Evolutionary conservation across 2,888 invertebrate genomes (phyloP).

Genomic region (Lepidonotus clava): DNA sequence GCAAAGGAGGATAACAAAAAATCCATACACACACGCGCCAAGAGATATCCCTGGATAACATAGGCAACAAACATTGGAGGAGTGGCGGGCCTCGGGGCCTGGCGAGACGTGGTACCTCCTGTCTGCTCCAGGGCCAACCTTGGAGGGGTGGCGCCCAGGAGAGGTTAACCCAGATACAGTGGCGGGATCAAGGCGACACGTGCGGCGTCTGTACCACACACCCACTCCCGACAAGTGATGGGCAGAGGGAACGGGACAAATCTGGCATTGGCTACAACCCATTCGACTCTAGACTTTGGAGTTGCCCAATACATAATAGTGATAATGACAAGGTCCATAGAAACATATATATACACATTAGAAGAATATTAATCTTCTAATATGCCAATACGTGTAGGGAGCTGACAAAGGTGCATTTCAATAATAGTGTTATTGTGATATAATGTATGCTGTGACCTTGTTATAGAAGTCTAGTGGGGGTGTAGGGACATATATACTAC

Average conservation of each 20-base stretch:
- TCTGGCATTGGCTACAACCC: no score
- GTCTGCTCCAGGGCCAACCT: neutral
- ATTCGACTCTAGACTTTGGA: no score
- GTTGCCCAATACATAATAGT: neutral
- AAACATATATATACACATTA: neutral
- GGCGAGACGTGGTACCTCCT: neutral
- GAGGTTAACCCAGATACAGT: neutral
- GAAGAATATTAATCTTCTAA: neutral
- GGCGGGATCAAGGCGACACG: conserved; percentile 4
- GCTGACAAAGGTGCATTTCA: no score
- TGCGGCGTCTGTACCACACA: neutral
- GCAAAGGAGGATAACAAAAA: neutral
- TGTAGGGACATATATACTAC: no score
- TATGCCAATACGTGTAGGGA: neutral
- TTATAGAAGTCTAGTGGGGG: no score
- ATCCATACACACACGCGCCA: neutral
- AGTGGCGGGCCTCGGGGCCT: neutral
- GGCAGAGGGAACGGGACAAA: no score
- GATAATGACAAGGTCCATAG: neutral
- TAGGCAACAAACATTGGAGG: conserved; percentile 4
- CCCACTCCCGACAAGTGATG: no score
- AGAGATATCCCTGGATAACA: conserved; percentile 13
- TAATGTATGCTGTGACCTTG: no score
- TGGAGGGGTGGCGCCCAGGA: neutral
- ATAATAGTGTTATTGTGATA: no score